phyloP scores from a whole-genome alignment of 2,797 vertebrate genomes.

The Pteronotus mesoamericanus region DNA sequence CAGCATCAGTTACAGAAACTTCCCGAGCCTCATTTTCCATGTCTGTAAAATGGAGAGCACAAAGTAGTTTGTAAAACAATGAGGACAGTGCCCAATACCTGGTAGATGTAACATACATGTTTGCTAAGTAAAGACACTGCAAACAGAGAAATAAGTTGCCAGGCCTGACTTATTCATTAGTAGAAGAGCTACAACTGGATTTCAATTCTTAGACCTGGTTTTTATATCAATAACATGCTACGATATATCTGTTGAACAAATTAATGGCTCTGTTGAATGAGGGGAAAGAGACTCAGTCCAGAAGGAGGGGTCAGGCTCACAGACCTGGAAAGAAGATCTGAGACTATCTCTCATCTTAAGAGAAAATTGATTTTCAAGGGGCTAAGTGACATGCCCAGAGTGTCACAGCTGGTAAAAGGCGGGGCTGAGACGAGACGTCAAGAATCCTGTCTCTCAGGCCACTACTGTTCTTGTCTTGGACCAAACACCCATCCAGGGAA shows the following conservation, averaged over 20 bases:
- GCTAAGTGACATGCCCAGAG: too few species aligned
- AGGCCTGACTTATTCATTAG: not conserved
- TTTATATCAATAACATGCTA: not conserved
- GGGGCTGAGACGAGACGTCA: accelerated
- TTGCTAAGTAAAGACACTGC: not conserved
- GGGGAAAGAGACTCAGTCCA: not conserved
- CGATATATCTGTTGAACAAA: not conserved
- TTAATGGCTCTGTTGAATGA: not conserved
- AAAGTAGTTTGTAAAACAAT: not conserved
- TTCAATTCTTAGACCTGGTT: not conserved
- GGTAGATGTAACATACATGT: accelerated
- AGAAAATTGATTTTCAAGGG: not conserved
- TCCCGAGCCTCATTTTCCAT: not conserved
- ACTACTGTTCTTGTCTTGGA: not conserved
- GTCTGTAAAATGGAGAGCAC: not conserved
- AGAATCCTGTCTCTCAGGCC: accelerated
- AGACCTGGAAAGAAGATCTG: not conserved
- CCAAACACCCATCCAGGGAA: not conserved
- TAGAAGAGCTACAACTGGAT: not conserved
- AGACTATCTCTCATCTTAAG: not conserved
- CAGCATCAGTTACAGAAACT: not conserved
- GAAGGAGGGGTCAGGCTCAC: not conserved
- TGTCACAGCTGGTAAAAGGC: not conserved
- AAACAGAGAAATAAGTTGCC: not conserved
- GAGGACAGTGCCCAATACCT: not conserved